Conservation (phyloP, 2,888 invertebrate species). For the Drosophila colorata region DNA sequence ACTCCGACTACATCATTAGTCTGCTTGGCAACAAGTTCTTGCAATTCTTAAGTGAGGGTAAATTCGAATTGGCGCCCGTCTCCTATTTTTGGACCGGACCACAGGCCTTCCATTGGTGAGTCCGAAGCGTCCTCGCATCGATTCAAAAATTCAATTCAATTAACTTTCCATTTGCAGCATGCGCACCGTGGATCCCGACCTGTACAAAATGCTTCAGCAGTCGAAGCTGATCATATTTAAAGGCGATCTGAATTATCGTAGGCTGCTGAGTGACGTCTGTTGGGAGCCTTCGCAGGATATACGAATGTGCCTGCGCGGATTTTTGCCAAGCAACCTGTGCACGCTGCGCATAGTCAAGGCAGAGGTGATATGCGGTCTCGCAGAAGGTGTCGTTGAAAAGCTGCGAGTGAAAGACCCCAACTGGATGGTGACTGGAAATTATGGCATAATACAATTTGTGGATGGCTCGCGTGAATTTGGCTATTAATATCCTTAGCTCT, state of each 20-base stretch:
- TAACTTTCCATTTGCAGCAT: conserved; percentile 87
- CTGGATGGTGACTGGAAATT: conserved; percentile 95
- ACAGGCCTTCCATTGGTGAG: conserved; percentile 88
- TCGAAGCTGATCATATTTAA: conserved; percentile 93
- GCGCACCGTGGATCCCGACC: conserved; percentile 88
- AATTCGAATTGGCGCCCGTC: conserved; percentile 85
- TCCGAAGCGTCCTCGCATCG: fast-evolving
- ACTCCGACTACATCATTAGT: conserved; percentile 76
- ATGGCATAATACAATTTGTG: conserved; percentile 90
- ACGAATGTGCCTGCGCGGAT: conserved; percentile 86
- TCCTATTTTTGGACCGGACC: conserved; percentile 96
- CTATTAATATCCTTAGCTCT: conserved; percentile 40
- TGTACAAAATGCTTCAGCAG: conserved; percentile 90
- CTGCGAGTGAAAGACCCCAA: conserved; percentile 87
- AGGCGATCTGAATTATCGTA: conserved; percentile 98
- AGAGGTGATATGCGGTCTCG: conserved; percentile 93
- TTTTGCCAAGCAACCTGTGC: conserved; percentile 92
- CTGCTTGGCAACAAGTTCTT: conserved; percentile 88
- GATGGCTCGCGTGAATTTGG: conserved; percentile 63
- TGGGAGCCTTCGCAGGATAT: conserved; percentile 91
- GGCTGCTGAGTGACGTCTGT: conserved; percentile 94
- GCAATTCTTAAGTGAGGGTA: conserved; percentile 86
- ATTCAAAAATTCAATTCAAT: background rate
- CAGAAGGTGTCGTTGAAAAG: conserved; percentile 87
- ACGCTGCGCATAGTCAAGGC: conserved; percentile 95